These are phyloP conservation scores for Campylomormyrus tamandua DNA, from an alignment of 2,113 vertebrate genomes.

Conservation along the genomic window DNA sequence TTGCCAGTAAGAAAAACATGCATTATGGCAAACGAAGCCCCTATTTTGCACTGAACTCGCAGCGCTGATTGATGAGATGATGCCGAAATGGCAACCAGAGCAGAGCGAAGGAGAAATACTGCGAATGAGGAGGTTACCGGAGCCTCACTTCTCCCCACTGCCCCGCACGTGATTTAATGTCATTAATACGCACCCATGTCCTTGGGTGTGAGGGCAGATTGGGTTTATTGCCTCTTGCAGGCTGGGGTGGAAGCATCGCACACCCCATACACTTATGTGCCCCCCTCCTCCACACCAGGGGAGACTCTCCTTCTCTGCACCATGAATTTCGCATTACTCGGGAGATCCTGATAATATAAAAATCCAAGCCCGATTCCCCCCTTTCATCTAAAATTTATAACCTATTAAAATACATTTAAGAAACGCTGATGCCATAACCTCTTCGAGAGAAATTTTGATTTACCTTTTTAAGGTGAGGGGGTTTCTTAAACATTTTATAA, in stretches of 20 bases:
- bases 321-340: background rate
- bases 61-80: background rate
- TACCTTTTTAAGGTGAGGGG: background rate
- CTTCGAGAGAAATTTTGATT: background rate
- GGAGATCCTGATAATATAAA: background rate
- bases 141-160: background rate
- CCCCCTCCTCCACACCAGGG: background rate
- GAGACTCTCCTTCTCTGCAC: background rate
- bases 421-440: background rate
- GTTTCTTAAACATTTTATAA: background rate
- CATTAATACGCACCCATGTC: background rate
- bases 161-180: background rate
- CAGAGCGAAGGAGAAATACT: background rate
- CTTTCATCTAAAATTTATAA: background rate
- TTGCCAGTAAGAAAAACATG: background rate
- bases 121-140: background rate
- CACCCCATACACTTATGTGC: no score
- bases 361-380: background rate
- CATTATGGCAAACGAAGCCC: background rate
- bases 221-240: background rate
- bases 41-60: background rate
- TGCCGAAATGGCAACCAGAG: background rate
- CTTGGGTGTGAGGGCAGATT: background rate
- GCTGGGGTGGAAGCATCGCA: background rate
- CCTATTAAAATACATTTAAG: background rate